These are phyloP conservation scores for Lemur catta DNA, from an alignment of 2,797 vertebrate genomes.

Conservation along the genomic window DNA sequence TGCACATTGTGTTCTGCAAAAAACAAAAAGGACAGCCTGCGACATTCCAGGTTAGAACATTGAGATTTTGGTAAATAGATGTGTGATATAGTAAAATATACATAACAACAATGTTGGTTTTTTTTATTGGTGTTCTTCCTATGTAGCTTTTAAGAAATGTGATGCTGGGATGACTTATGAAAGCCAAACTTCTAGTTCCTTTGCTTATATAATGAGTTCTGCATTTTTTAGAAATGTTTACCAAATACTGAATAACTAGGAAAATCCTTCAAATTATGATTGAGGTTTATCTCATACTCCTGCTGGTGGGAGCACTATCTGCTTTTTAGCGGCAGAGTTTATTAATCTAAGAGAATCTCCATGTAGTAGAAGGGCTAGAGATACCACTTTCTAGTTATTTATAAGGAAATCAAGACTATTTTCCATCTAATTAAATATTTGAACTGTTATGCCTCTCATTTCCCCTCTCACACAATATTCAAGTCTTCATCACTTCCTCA, in stretches of 20 bases:
- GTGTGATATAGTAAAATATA: background rate
- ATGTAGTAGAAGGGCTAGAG: background rate
- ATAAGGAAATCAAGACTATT: slow-evolving; percentile 28
- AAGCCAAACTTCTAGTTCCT: background rate
- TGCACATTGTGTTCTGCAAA: slow-evolving; percentile 98
- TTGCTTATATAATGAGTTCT: slow-evolving; percentile 21
- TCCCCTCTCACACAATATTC: background rate
- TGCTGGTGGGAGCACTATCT: background rate
- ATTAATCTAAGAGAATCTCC: slow-evolving; percentile 41
- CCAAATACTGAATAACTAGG: slow-evolving; percentile 13
- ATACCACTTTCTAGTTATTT: background rate
- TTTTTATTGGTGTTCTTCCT: background rate
- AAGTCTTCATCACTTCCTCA: slow-evolving; percentile 7
- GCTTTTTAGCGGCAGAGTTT: background rate
- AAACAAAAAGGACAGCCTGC: slow-evolving; percentile 98
- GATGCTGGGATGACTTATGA: background rate
- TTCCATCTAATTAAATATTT: background rate
- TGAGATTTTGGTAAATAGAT: background rate
- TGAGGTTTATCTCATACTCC: slow-evolving; percentile 20
- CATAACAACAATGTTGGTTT: background rate
- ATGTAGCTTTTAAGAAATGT: slow-evolving; percentile 15
- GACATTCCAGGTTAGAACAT: slow-evolving; percentile 93
- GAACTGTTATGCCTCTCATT: background rate
- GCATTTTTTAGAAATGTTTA: slow-evolving; percentile 14
- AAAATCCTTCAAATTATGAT: slow-evolving; percentile 19